Percentiles rank a stretch among this genome's conserved stretches.
These are phyloP conservation scores for Sylvicola fuscatus DNA, from an alignment of 2,888 invertebrate species.

Conservation along the genomic window DNA sequence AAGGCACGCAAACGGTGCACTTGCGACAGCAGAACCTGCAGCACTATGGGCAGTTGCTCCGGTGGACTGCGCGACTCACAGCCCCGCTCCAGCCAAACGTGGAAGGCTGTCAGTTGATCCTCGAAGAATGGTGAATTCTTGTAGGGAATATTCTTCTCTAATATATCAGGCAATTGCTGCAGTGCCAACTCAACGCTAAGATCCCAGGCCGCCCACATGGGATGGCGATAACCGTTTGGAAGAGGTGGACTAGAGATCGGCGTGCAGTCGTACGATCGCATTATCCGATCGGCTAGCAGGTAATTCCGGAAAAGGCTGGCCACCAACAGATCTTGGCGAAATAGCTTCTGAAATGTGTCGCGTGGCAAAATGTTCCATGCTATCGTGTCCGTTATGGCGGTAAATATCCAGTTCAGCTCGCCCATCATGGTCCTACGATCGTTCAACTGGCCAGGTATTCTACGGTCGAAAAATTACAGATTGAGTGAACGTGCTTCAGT, in stretches of 20 bases:
- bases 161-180: constrained; percentile 65
- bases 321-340: constrained; percentile 94
- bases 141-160: constrained; percentile 36
- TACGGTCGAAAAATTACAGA: constrained; percentile 15
- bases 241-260: constrained; percentile 86
- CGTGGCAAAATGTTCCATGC: constrained; percentile 94
- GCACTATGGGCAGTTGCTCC: constrained; percentile 87
- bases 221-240: constrained; percentile 76
- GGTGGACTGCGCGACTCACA: constrained; percentile 66
- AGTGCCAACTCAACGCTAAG: constrained; percentile 86
- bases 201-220: constrained; percentile 97
- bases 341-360: constrained; percentile 89
- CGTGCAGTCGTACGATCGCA: constrained; percentile 90
- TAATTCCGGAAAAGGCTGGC: constrained; percentile 96
- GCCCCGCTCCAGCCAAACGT: constrained; percentile 35
- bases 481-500: background rate
- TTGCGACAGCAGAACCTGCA: constrained; percentile 26
- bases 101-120: constrained; percentile 93
- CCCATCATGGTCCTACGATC: constrained; percentile 95
- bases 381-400: constrained; percentile 98
- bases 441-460: constrained; percentile 86
- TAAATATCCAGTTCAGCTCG: constrained; percentile 99
- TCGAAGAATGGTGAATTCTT: constrained; percentile 84
- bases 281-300: constrained; percentile 85
- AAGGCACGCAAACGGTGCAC: constrained; percentile 84